Base-by-base conservation (phyloP, 2,113 vertebrate genomes). In the Ailuropoda melanoleuca region DNA sequence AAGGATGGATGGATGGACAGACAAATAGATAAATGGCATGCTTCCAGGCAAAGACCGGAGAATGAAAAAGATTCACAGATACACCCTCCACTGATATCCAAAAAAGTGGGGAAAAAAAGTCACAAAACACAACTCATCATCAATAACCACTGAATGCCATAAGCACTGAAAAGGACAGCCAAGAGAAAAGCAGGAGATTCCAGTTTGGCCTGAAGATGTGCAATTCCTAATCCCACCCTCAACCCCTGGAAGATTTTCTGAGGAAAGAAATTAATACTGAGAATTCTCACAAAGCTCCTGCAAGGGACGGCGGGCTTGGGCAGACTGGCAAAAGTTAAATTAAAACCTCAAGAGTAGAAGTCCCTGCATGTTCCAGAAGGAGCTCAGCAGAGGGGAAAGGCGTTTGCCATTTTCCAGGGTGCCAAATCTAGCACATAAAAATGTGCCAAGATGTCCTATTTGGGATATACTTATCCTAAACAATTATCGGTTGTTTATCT, bases 221-320 rank as follows among this genome's bases (percentile, higher is more conserved):
- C 1, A 4, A 24, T 31, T 66, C 43, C 84, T 46, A n/a, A 37
- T 50, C 88, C 74, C 62, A 14, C n/a, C 37, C n/a, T 53, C 17
- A 6, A 1, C 1, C 60, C 62, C 58, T 3, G 64, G 72, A 21
- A 84, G 87, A 56, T 34, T n/a, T 60, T 34, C 56, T 4, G 4
- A 93, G n/a, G 82, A 53, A 34, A 70, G 48, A 37, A 50, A 50
- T n/a, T 1, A 64, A 34, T 3, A 31, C 26, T 23, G n/a, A 56
- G 26, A 39, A 53, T 23, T 55, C 75, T 31, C 82, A 68, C 75
- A 50, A 3, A 39, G 50, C 24, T 74, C 46, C 18, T 15, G 55
- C 23, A 0, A 4, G 1, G 53, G 17, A 19, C 0, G 3, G 15
- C 0, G 37, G 0, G 8, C 12, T 9, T 4, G 48, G 43, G 37